Evolutionary conservation across 2,113 vertebrate species (phyloP).

Genomic region (Pseudolaguvia tuberculata): DNA sequence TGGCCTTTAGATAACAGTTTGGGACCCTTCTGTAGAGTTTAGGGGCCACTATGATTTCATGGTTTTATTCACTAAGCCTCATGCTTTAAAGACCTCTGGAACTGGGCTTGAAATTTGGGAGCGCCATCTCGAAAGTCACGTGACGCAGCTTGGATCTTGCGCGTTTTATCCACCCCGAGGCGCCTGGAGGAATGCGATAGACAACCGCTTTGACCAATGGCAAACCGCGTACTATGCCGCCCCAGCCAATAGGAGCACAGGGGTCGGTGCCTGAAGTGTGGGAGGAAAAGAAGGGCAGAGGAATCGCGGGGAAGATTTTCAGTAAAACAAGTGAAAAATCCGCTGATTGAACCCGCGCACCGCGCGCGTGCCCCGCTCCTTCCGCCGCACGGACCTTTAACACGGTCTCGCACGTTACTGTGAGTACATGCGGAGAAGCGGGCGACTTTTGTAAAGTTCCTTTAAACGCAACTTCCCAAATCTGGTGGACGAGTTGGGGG

Average conservation of each 20-base stretch:
- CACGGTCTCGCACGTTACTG: not conserved
- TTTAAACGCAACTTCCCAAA: not conserved
- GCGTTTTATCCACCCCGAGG: constrained; percentile 35
- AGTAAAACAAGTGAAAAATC: constrained; percentile 32
- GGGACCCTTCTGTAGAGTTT: no score
- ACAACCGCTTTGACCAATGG: constrained; percentile 53
- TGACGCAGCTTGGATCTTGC: constrained; percentile 49
- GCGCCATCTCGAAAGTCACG: constrained; percentile 65
- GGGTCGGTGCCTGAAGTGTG: constrained; percentile 46
- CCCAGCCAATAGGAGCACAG: constrained; percentile 55
- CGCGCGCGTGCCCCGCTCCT: not conserved
- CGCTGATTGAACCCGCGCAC: not conserved
- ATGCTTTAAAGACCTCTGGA: not conserved
- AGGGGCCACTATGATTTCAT: no score
- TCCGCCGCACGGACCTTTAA: not conserved
- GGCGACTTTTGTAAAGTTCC: not conserved
- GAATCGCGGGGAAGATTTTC: constrained; percentile 41
- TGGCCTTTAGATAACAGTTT: no score
- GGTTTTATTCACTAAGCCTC: not conserved
- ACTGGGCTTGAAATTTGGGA: constrained; percentile 49
- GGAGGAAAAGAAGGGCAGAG: constrained; percentile 26
- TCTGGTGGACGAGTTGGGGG: not conserved
- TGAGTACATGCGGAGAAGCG: not conserved
- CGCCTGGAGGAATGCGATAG: constrained; percentile 52
- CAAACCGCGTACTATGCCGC: fast-evolving